These are phyloP conservation scores for Aphidius colemani DNA, from an alignment of 2,888 invertebrate genomes.

Conservation along the genomic window DNA sequence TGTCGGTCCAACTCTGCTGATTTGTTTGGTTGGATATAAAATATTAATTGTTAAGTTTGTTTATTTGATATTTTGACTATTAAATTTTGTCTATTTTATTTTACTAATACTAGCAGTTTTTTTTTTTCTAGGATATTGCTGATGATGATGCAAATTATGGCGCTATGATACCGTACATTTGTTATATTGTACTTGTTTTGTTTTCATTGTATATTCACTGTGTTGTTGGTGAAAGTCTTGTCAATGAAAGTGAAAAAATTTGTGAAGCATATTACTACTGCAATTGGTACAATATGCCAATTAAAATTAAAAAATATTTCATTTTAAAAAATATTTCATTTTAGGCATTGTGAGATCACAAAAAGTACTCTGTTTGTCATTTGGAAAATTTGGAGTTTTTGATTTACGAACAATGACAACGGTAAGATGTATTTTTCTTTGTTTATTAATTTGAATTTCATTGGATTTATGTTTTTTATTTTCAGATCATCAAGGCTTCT, in stretches of 20 bases:
- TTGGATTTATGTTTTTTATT: background rate
- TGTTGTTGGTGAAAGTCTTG: conserved; percentile 38
- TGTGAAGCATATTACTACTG: conserved; percentile 63
- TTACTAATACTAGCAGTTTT: no score
- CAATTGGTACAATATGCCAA: conserved; percentile 64
- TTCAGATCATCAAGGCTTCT: conserved; percentile 36
- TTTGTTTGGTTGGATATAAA: conserved; percentile 45
- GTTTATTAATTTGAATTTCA: no score
- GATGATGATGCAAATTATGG: conserved; percentile 19
- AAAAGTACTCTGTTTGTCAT: conserved; percentile 62
- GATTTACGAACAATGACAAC: conserved; percentile 62
- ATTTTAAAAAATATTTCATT: conserved; percentile 62
- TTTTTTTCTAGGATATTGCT: conserved; percentile 26
- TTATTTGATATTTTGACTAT: background rate
- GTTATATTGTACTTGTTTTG: conserved; percentile 30
- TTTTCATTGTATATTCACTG: conserved; percentile 39
- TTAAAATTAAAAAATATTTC: conserved; percentile 60
- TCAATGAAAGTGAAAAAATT: conserved; percentile 59
- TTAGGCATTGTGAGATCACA: conserved; percentile 64
- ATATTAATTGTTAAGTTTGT: conserved; percentile 34
- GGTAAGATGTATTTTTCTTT: conserved; percentile 50
- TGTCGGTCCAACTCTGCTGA: conserved; percentile 38
- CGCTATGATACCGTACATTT: conserved; percentile 18
- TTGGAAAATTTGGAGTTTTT: conserved; percentile 63
- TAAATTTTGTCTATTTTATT: background rate